Base-by-base conservation (phyloP, 2,113 vertebrate genomes). In the Melanotaenia duboulayi region DNA sequence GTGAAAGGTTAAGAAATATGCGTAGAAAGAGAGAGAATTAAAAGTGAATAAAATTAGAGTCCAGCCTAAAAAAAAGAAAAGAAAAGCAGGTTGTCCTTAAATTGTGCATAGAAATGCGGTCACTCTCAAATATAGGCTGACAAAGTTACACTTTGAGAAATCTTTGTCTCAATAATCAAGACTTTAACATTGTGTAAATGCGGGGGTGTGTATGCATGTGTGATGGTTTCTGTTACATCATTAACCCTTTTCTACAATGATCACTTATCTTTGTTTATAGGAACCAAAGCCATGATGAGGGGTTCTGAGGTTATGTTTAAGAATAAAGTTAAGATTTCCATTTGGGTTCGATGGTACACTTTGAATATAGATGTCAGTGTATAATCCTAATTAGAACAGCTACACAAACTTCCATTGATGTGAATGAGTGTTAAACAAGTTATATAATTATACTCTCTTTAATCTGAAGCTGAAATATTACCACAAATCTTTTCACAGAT, bases 1-100 rank as follows among this genome's bases (percentile, higher is more conserved):
- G 10, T 63, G 49, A 52, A 57, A 64, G 32, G 58, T 16, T 14
- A 50, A 62, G 56, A 70, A 57, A 78, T 66, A 32, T 17, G 22
- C 10, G 40, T 8, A 49, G 58, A 66, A 57, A 17, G 4, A 17
- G 42, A 44, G 9, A 44, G 42, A 44, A 44, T 44, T 13, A 44
- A 77, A 55, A 65, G 51, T 77, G 49, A 49, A 58, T 76, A 17
- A 5, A 48, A 70, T 65, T 74, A 82, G 62, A 84, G 25, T 48
- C 46, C 35, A 42, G 46, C 51, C 37, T 56, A 57, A 19, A 28
- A 49, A 67, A 19, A 16, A 46, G 11, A 77, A 28, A 28, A 28
- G 28, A 28, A 28, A 28, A 28, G 6, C 28, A 28, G 6, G 6
- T 61, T 48, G 64, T 8, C 48, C 22, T 0, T 59, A 44, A 76